Conservation (phyloP, 2,113 vertebrate species). For the Bettongia penicillata region DNA sequence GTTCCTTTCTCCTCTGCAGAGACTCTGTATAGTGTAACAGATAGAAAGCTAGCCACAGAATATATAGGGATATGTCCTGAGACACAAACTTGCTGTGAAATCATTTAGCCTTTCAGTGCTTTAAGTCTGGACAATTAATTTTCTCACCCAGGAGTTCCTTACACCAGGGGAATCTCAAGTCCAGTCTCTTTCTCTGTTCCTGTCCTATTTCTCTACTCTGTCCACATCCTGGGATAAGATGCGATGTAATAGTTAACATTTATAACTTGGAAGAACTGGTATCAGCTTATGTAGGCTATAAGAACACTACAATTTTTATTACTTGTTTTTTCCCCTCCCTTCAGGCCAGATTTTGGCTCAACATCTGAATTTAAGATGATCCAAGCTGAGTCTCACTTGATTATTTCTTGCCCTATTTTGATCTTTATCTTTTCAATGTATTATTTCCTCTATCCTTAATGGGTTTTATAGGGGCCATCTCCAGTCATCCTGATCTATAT, state of each 20-base stretch:
- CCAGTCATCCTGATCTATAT: too few relatives aligned
- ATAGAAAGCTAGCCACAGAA: not conserved
- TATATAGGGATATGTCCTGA: not conserved
- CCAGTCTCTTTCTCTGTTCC: not conserved
- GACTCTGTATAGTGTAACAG: not conserved
- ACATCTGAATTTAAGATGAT: conserved; percentile 61
- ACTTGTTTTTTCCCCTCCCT: conserved; percentile 37
- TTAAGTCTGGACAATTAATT: not conserved
- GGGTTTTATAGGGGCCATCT: conserved; percentile 6
- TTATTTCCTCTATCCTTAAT: conserved; percentile 10
- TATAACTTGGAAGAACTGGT: conserved; percentile 34
- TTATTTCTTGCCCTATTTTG: conserved; percentile 63
- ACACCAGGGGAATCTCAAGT: not conserved
- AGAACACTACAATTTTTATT: conserved; percentile 50
- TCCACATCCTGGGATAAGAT: not conserved
- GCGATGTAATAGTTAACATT: conserved; percentile 9
- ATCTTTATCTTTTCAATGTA: conserved; percentile 57
- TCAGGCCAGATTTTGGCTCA: conserved; percentile 66
- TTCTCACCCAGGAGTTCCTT: not conserved
- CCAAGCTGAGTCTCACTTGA: conserved; percentile 68
- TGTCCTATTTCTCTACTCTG: not conserved
- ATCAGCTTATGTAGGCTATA: conserved; percentile 30
- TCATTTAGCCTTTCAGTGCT: not conserved
- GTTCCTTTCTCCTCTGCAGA: not conserved
- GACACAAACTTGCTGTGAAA: not conserved